Evolutionary conservation across 2,888 invertebrate species (phyloP).

Genomic region (Meta bourneti): DNA sequence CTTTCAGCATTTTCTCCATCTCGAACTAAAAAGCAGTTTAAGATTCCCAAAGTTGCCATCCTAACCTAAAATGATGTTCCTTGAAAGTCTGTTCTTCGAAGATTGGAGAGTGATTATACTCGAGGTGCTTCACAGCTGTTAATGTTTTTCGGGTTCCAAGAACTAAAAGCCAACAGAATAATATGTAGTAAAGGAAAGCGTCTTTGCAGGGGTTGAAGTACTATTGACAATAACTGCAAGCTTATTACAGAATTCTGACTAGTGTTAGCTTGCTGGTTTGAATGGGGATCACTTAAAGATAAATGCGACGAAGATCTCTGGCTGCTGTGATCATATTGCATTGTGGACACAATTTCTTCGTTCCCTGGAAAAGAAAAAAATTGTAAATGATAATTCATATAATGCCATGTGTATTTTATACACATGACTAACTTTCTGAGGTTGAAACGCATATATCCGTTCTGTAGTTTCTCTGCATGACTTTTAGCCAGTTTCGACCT

Average conservation of each 20-base stretch:
- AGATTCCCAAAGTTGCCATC: too few relatives aligned
- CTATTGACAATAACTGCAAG: constrained; percentile 23
- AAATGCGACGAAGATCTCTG: constrained; percentile 91
- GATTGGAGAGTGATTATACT: too few relatives aligned
- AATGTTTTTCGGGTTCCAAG: background rate
- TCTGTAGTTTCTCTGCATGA: too few relatives aligned
- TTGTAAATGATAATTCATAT: too few relatives aligned
- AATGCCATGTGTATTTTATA: constrained; percentile 1
- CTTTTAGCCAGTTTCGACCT: too few relatives aligned
- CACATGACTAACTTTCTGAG: too few relatives aligned
- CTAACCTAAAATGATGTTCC: too few relatives aligned
- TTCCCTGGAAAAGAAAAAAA: constrained; percentile 84
- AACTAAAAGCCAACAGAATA: background rate
- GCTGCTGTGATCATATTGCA: constrained; percentile 96
- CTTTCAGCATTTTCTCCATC: too few relatives aligned
- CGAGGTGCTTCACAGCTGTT: too few relatives aligned
- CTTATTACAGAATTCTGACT: constrained; percentile 51
- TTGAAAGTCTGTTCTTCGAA: too few relatives aligned
- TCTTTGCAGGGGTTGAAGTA: background rate
- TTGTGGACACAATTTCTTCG: constrained; percentile 95
- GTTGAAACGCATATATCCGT: too few relatives aligned
- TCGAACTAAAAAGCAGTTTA: too few relatives aligned
- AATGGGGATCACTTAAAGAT: constrained; percentile 85
- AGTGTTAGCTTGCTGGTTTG: constrained; percentile 5
- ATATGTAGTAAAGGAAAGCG: background rate